Base-by-base conservation (phyloP, 2,113 vertebrate genomes). In the Boleophthalmus pectinirostris region DNA sequence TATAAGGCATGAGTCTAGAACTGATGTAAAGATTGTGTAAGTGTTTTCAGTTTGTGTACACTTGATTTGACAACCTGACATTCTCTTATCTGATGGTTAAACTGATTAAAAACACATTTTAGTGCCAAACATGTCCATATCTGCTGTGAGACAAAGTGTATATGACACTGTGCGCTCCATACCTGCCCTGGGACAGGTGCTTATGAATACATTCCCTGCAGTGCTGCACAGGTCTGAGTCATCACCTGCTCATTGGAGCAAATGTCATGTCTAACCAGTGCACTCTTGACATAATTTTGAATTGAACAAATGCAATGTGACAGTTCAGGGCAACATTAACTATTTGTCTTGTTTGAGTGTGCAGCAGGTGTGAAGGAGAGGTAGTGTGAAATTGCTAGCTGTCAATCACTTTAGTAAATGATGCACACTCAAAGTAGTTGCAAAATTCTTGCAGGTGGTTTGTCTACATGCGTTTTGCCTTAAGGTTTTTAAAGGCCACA, bases 371-470 rank as follows among this genome's bases (percentile, higher is more conserved):
- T 57, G 23, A 57, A 53, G 73, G 43, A 79, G 61, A 68, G 69
- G 66, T 63, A 66, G 68, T 66, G 57, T 67, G 75, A 88, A 83
- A 87, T 84, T 85, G 80, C 83, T 90, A 75, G 69, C 75, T 85
- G 87, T 90, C 92, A 88, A 23, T 93, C 84, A 78, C 68, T 79
- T 92, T 83, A 86, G 9, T 18, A 77, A 77, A 11, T 1, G 11
- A 61, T 29, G 75, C 81, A 47, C 64, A 53, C 57, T 70, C 69
- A 72, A 35, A 33, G 79, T 72, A 68, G 70, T 67, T 78, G 61
- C 68, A 35, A 73, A 71, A 69, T 75, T 18, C 23, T 38, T 0
- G 72, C 88, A 91, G 91, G 95, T 96, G 95, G 96, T 96, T 89
- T 93, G 92, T 95, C 73, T 68, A 91, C 92, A 0, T 79, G 53